phyloP scores from a whole-genome alignment of 2,888 invertebrate species.

The Thyatira batis region DNA sequence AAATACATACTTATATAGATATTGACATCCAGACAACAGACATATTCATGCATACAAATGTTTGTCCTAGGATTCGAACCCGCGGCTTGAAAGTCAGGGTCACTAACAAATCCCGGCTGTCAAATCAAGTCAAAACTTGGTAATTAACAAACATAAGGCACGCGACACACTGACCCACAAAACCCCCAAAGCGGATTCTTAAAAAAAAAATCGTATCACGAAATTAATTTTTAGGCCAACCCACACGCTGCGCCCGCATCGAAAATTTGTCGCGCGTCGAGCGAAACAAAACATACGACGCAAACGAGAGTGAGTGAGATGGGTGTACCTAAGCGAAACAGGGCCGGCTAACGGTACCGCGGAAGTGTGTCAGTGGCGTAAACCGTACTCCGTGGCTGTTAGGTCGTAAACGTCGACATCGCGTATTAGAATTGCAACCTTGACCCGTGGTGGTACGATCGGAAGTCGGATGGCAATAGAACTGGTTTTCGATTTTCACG shows the following conservation, averaged over 20 bases:
- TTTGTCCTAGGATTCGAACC: no score
- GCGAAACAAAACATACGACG: slow-evolving; percentile 55
- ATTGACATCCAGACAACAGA: no score
- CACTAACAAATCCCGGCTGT: no score
- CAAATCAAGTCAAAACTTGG: background rate
- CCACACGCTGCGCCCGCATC: slow-evolving; percentile 78
- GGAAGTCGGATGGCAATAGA: slow-evolving; percentile 40
- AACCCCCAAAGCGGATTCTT: slow-evolving; percentile 46
- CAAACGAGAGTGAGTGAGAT: slow-evolving; percentile 78
- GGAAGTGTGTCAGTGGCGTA: slow-evolving; percentile 82
- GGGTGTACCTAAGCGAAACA: slow-evolving; percentile 62
- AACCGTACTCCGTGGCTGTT: slow-evolving; percentile 48
- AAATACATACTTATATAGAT: no score
- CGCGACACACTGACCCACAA: slow-evolving; percentile 64
- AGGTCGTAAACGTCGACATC: slow-evolving; percentile 55
- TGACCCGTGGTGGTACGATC: slow-evolving; percentile 57
- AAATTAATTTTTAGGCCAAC: slow-evolving; percentile 77
- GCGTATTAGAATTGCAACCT: slow-evolving; percentile 61
- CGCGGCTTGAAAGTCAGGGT: no score
- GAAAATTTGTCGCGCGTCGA: slow-evolving; percentile 77
- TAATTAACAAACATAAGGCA: slow-evolving; percentile 34
- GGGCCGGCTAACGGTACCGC: slow-evolving; percentile 80
- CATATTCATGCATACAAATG: no score
- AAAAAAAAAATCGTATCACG: slow-evolving; percentile 75
- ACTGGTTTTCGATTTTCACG: slow-evolving; percentile 80